Evolutionary conservation across 1,140 invertebrate species (phyloP).

Genomic region (Bradysia coprophila): DNA sequence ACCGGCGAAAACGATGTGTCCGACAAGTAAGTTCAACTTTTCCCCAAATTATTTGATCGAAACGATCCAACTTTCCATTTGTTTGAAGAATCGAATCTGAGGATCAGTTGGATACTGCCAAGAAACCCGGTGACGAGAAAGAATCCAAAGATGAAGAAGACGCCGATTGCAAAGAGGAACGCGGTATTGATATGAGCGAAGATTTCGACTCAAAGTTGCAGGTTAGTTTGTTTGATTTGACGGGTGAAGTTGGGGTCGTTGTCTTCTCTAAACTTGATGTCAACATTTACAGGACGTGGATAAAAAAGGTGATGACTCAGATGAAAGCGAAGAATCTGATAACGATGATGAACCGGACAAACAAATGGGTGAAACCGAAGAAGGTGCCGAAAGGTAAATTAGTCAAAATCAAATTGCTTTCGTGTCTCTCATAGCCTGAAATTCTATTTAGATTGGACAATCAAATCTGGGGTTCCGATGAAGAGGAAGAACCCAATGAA

Average conservation of each 20-base stretch:
- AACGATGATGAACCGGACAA: slow-evolving; percentile 71
- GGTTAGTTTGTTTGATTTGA: slow-evolving; percentile 5
- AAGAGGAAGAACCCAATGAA: slow-evolving; percentile 43
- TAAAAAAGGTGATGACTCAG: slow-evolving; percentile 35
- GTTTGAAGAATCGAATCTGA: slow-evolving; percentile 25
- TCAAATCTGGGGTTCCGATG: slow-evolving; percentile 79
- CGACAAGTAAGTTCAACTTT: slow-evolving; percentile 37
- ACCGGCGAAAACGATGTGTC: slow-evolving; percentile 90
- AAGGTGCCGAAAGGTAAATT: slow-evolving; percentile 57
- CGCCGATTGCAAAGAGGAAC: slow-evolving; percentile 73
- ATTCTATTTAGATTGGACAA: slow-evolving; percentile 34
- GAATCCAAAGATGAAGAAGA: slow-evolving; percentile 32
- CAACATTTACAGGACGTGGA: slow-evolving; percentile 48
- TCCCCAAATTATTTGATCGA: not conserved
- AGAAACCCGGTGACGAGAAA: slow-evolving; percentile 48
- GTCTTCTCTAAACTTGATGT: not conserved
- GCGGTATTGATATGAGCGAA: slow-evolving; percentile 38
- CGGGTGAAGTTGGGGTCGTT: not conserved
- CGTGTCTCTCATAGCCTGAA: too few species aligned
- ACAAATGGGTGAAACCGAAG: slow-evolving; percentile 86
- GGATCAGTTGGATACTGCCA: slow-evolving; percentile 86
- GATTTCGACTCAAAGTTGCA: slow-evolving; percentile 46
- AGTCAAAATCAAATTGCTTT: too few species aligned
- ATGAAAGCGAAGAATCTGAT: slow-evolving; percentile 41
- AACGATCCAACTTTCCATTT: not conserved